Evolutionary conservation across 2,113 vertebrate genomes (phyloP).

Genomic region (Sorex araneus): DNA sequence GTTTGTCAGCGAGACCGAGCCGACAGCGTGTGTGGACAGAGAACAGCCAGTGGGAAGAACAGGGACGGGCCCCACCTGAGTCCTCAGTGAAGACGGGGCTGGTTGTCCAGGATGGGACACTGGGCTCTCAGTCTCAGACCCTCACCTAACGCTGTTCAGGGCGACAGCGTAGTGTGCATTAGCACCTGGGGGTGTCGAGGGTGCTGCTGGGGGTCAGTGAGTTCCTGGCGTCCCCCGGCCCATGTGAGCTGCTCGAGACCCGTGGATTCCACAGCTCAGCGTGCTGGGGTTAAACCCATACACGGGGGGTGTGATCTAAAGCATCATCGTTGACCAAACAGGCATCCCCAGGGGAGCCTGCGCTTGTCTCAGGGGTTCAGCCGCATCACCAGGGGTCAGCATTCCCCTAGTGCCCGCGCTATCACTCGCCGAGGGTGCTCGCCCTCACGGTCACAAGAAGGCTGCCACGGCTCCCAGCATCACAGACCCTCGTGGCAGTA

Average conservation of each 20-base stretch:
- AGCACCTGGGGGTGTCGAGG: neutral
- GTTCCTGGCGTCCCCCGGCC: no score
- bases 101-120: neutral
- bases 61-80: neutral
- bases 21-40: neutral
- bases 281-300: no score
- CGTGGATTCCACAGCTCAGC: neutral
- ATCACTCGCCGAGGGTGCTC: neutral
- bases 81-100: neutral
- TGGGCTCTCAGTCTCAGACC: neutral
- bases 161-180: no score
- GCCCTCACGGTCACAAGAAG: neutral
- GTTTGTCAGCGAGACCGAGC: neutral
- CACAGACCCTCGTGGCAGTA: neutral
- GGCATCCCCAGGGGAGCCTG: neutral
- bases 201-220: neutral
- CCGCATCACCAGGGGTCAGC: neutral
- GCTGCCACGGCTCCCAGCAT: neutral
- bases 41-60: neutral
- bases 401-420: neutral
- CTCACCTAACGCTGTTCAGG: accelerated
- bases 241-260: neutral
- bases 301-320: neutral
- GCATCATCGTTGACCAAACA: neutral
- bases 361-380: no score